Base-by-base conservation (phyloP, 2,113 vertebrate species). In the Lophotis ruficrista region DNA sequence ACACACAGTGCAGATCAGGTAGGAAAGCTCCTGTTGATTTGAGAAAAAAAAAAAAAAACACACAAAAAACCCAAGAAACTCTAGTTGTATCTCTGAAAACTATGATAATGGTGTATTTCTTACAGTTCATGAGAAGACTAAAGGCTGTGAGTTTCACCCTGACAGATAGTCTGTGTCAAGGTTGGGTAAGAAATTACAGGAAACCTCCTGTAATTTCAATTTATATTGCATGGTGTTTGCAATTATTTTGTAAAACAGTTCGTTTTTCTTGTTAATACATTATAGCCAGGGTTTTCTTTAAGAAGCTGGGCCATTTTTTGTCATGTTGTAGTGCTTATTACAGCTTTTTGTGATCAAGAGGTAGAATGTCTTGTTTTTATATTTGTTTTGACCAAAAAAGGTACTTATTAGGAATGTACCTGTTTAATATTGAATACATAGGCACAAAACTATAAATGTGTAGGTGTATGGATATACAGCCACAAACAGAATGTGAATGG, bases 401-500 rank as follows among this genome's bases (percentile, higher is more conserved):
- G 82, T 93, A 93, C 87, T 60, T 77, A 25, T 8, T 81, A 89
- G 23, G 22, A 93, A 92, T 66, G 95, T 96, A 93, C 94, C 96
- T 96, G 58, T 64, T 96, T 56, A 83, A 83, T 91, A 87, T 35
- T 82, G 75, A 95, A 76, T 84, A 51, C 43, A 54, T 83, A 90
- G 87, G 43, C 90, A 88, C 71, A 81, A 53, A 87, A 68, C 38
- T 75, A 35, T 86, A 82, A 43, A 71, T 68, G 48, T 68, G 28
- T 92, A 87, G 62, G 31, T 89, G 27, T 81, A 65, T 83, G 70
- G 58, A 91, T 69, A 78, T 84, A 65, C 50, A 94, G 60, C 53
- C 77, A 93, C 86, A 93, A 94, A 81, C 68, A 86, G 79, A 93
- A 90, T 94, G 96, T 96, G 95, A 95, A 93, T 78, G 79, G 38